Percentiles rank a stretch among this genome's conserved stretches.
Conservation (phyloP, 2,888 invertebrate genomes). For the Calephelis perditalis region DNA sequence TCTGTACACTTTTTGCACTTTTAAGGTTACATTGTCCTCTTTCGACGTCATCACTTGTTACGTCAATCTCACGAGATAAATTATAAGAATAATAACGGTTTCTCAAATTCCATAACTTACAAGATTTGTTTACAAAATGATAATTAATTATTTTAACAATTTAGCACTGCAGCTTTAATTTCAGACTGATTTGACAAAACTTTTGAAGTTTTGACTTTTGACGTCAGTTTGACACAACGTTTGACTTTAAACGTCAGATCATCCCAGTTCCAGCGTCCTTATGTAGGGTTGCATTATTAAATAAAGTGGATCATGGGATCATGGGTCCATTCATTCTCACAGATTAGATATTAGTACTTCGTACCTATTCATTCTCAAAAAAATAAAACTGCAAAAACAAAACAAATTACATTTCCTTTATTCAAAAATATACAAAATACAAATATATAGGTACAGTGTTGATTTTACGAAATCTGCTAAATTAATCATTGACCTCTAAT, state of each 20-base stretch:
- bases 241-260: conserved; percentile 27
- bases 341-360: too few relatives aligned
- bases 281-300: background rate
- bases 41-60: conserved; percentile 65
- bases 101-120: conserved; percentile 38
- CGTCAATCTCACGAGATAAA: conserved; percentile 34
- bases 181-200: conserved; percentile 30
- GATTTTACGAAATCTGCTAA: too few relatives aligned
- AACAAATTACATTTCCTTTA: too few relatives aligned
- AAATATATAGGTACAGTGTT: too few relatives aligned
- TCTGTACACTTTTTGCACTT: conserved; percentile 57
- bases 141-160: conserved; percentile 20
- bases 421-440: too few relatives aligned
- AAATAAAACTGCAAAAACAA: too few relatives aligned
- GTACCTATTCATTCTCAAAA: too few relatives aligned
- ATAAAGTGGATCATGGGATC: too few relatives aligned
- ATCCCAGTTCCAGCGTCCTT: too few relatives aligned
- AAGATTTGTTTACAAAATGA: conserved; percentile 32
- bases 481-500: too few relatives aligned
- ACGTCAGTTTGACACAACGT: conserved; percentile 19
- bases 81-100: conserved; percentile 23
- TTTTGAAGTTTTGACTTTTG: conserved; percentile 20
- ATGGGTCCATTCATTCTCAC: too few relatives aligned
- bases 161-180: conserved; percentile 18
- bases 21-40: conserved; percentile 69